Percentiles rank a stretch among this genome's conserved stretches.
These are phyloP conservation scores for Zenarchopterus dispar DNA, from an alignment of 2,797 vertebrate species.

Conservation along the genomic window DNA sequence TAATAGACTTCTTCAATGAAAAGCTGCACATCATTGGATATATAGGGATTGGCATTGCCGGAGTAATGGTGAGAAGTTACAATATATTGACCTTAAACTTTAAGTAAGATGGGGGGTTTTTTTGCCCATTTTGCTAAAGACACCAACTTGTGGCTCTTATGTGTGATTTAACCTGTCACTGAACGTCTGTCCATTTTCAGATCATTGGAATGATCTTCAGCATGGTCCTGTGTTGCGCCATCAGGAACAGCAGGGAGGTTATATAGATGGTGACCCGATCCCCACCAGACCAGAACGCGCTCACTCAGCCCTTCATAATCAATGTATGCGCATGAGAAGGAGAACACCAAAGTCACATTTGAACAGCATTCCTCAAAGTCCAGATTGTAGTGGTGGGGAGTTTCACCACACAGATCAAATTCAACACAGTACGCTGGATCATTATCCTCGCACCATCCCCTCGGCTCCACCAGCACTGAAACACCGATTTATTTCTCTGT, in stretches of 20 bases:
- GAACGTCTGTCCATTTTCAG: conserved; percentile 73
- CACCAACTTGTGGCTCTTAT: not conserved
- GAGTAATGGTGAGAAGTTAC: conserved; percentile 88
- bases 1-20: conserved; percentile 85
- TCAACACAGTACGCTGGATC: conserved; percentile 59
- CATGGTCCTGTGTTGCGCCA: conserved; percentile 96
- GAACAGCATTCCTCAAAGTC: conserved; percentile 26
- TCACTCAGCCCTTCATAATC: conserved; percentile 41
- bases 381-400: conserved; percentile 31
- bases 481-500: conserved; percentile 11
- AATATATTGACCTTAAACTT: not conserved
- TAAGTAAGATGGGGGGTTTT: not conserved
- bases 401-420: conserved; percentile 37
- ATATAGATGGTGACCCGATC: conserved; percentile 80
- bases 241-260: conserved; percentile 93
- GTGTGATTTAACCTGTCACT: not conserved
- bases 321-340: conserved; percentile 39
- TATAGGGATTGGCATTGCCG: conserved; percentile 90
- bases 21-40: conserved; percentile 92
- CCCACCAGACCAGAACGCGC: conserved; percentile 24
- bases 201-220: conserved; percentile 98
- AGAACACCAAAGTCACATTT: conserved; percentile 40
- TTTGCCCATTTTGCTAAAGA: not conserved
- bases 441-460: conserved; percentile 25
- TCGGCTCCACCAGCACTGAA: conserved; percentile 56